Evolutionary conservation across 1,140 invertebrate species (phyloP).

Genomic region (Amphibalanus amphitrite): DNA sequence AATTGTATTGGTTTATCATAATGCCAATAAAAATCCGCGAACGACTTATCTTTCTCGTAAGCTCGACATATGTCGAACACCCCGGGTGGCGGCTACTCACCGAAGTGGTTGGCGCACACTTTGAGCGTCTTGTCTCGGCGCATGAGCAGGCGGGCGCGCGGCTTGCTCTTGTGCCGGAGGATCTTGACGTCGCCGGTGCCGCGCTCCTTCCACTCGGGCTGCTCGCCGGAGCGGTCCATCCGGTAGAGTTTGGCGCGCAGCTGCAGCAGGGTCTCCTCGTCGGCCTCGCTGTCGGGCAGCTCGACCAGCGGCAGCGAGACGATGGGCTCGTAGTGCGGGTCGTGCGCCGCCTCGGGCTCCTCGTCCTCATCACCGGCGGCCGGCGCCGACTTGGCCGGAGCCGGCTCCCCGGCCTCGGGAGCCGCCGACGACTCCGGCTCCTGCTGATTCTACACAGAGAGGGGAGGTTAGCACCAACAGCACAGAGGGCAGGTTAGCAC

Average conservation of each 20-base stretch:
- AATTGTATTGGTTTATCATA: too few species aligned
- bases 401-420: too few species aligned
- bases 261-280: conserved; percentile 54
- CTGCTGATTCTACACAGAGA: background rate
- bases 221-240: conserved; percentile 40
- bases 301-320: conserved; percentile 52
- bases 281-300: conserved; percentile 58
- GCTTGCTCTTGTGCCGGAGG: conserved; percentile 46
- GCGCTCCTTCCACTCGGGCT: conserved; percentile 78
- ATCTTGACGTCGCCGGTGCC: conserved; percentile 71
- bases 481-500: too few species aligned
- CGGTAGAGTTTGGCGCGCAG: conserved; percentile 47
- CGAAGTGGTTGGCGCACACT: conserved; percentile 76
- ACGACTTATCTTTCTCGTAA: too few species aligned
- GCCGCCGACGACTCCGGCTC: background rate
- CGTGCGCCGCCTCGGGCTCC: conserved; percentile 31
- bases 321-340: conserved; percentile 58
- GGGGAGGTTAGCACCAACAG: background rate
- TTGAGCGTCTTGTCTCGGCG: conserved; percentile 65
- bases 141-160: conserved; percentile 50
- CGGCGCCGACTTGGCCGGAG: background rate
- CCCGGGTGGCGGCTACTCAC: background rate
- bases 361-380: background rate
- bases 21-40: too few species aligned
- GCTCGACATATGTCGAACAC: too few species aligned